Conservation (phyloP, 2,888 invertebrate genomes). For the Agrotis puta region DNA sequence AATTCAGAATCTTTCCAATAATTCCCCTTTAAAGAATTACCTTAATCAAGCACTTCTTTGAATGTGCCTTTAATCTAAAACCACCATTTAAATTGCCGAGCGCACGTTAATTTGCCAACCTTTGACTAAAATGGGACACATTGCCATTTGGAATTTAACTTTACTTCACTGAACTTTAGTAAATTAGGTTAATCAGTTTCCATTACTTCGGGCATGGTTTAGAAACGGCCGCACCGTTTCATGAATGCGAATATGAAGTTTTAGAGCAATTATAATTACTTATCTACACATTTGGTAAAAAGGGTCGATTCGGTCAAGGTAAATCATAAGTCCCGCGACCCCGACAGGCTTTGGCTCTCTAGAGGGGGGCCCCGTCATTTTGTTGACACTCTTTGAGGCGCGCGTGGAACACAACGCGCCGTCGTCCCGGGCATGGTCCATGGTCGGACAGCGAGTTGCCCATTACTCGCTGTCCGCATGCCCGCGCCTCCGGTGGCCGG, state of each 20-base stretch:
- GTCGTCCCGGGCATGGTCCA: too few species aligned
- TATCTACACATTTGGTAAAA: neutral
- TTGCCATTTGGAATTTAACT: slow-evolving; percentile 19
- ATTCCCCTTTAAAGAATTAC: slow-evolving; percentile 37
- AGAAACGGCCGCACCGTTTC: neutral
- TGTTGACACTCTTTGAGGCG: too few species aligned
- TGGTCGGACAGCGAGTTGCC: too few species aligned
- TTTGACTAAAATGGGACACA: slow-evolving; percentile 63
- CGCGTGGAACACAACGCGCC: too few species aligned
- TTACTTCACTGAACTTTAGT: neutral
- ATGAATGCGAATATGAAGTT: neutral
- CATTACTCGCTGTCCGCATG: too few species aligned
- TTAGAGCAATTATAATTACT: neutral
- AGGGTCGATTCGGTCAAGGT: too few species aligned
- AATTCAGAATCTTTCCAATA: slow-evolving; percentile 26
- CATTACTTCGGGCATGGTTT: neutral
- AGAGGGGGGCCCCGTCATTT: too few species aligned
- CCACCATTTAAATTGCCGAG: slow-evolving; percentile 62
- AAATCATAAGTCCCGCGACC: too few species aligned
- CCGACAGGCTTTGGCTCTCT: too few species aligned
- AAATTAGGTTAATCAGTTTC: slow-evolving; percentile 20
- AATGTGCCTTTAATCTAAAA: slow-evolving; percentile 66
- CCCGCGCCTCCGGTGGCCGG: too few species aligned
- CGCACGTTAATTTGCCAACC: slow-evolving; percentile 66
- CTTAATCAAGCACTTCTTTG: slow-evolving; percentile 54